A percentile compares a stretch with the other conserved stretches of the same genome.
These are phyloP conservation scores for Eurystomus gularis DNA, from an alignment of 2,113 vertebrate genomes.

Conservation along the genomic window DNA sequence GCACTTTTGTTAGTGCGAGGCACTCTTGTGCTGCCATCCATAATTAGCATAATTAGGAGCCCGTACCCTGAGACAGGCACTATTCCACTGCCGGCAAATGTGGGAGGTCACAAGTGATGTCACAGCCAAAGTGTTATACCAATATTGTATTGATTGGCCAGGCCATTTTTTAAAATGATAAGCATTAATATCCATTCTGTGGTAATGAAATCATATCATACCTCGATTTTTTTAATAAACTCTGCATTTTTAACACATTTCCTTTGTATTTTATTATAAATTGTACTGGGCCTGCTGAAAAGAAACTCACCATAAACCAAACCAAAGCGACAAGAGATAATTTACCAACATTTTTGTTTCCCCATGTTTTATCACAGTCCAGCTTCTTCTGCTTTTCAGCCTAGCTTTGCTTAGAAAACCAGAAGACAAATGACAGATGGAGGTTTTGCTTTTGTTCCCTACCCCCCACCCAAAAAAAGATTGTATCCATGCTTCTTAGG, in stretches of 20 bases:
- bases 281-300: neutral
- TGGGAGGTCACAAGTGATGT: neutral
- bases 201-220: neutral
- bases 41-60: neutral
- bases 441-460: neutral
- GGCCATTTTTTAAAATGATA: fast-evolving
- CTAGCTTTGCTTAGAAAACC: neutral
- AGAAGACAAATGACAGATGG: neutral
- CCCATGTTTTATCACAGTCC: neutral
- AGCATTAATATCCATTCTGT: neutral
- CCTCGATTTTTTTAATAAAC: neutral
- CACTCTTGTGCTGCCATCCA: too few species aligned
- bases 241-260: too few species aligned
- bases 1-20: too few species aligned
- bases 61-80: neutral
- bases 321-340: neutral
- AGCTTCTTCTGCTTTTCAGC: neutral
- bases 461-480: neutral
- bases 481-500: neutral
- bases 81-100: neutral
- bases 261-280: neutral
- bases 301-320: neutral
- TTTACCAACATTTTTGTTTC: neutral
- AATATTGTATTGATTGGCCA: neutral
- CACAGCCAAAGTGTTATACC: neutral